Conservation (phyloP, 1,140 invertebrate species). For the Leptinotarsa defecta region DNA sequence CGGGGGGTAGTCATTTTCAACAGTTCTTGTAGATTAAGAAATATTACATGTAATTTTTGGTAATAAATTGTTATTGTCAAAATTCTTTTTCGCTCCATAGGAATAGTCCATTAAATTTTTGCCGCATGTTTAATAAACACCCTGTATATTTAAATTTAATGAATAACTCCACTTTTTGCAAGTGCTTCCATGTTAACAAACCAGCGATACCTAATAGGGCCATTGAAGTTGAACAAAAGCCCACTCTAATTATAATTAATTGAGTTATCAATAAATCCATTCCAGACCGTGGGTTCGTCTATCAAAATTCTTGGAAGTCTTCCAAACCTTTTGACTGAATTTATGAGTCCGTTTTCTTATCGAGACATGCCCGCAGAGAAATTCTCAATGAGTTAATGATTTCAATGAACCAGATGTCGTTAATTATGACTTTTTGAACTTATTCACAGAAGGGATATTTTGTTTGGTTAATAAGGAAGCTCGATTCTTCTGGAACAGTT, state of each 20-base stretch:
- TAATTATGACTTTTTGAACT: conserved; percentile 30
- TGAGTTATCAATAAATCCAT: not conserved
- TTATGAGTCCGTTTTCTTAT: conserved; percentile 9
- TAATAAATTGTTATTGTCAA: too few species aligned
- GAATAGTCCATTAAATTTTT: too few species aligned
- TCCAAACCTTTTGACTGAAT: conserved; percentile 19
- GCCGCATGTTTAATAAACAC: too few species aligned
- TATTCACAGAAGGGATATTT: not conserved
- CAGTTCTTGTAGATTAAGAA: too few species aligned
- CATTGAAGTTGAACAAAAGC: not conserved
- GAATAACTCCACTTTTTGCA: too few species aligned
- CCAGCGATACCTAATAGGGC: not conserved
- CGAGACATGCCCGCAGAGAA: conserved; percentile 8
- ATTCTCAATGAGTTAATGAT: conserved; percentile 22
- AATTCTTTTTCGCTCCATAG: too few species aligned
- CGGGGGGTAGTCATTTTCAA: too few species aligned
- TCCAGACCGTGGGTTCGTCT: not conserved
- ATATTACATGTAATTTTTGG: too few species aligned
- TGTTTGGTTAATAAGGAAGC: not conserved
- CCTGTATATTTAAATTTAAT: too few species aligned
- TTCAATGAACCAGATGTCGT: conserved; percentile 23
- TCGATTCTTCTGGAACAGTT: not conserved
- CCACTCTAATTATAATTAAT: not conserved
- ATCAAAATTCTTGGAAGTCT: conserved; percentile 8
- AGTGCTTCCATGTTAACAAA: not conserved